Evolutionary conservation across 2,888 invertebrate genomes (phyloP).

Genomic region (Metallyticus violacea): DNA sequence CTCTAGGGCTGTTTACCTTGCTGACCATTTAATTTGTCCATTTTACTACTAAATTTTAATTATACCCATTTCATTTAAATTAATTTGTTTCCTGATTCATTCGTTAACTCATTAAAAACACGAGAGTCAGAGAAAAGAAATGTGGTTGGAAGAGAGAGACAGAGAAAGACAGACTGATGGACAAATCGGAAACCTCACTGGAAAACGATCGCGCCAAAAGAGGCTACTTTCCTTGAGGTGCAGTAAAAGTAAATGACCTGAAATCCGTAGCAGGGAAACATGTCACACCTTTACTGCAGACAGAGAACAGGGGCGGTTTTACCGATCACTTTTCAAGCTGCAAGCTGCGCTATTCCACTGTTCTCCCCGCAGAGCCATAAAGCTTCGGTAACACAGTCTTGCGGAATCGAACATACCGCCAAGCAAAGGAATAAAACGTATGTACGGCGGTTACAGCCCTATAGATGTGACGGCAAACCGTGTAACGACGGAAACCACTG

Average conservation of each 20-base stretch:
- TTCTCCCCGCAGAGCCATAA: not conserved
- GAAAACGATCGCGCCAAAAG: not conserved
- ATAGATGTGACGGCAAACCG: not conserved
- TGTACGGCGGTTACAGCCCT: not conserved
- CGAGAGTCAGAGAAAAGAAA: not conserved
- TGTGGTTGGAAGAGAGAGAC: no score
- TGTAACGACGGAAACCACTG: not conserved
- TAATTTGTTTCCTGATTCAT: no score
- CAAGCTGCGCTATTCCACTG: not conserved
- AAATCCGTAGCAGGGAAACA: not conserved
- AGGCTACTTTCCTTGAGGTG: not conserved
- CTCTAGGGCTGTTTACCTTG: no score
- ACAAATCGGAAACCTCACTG: not conserved
- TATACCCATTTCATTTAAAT: no score
- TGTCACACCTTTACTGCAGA: not conserved
- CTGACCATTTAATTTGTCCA: no score
- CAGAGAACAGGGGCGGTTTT: not conserved
- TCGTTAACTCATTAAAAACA: not conserved
- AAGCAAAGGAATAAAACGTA: not conserved
- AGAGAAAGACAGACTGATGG: not conserved
- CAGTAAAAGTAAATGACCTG: not conserved
- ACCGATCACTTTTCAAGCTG: not conserved
- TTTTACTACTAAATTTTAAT: no score
- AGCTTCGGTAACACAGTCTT: not conserved
- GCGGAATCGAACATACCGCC: not conserved